A percentile compares a stretch with the other conserved stretches of the same genome.
Evolutionary conservation across 2,113 vertebrate genomes (phyloP).

Genomic region (Chamaea fasciata): DNA sequence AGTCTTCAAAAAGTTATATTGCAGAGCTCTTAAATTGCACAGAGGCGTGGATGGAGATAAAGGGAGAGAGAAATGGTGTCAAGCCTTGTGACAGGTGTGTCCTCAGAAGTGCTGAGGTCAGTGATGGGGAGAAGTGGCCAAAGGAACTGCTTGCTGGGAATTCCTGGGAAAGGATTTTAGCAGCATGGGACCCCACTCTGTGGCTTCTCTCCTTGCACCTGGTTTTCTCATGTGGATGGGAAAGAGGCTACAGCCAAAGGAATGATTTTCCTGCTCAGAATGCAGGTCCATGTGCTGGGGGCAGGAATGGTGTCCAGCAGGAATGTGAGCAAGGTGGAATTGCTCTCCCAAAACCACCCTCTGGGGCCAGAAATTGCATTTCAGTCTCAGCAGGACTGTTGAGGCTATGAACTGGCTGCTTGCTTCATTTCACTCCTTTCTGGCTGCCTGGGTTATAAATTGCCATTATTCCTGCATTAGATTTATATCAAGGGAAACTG

Average conservation of each 20-base stretch:
- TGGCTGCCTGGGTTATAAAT: constrained; percentile 15
- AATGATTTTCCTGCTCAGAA: accelerated
- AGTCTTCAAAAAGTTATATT: neutral
- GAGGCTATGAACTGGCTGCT: neutral
- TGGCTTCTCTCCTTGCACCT: neutral
- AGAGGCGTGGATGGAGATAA: neutral
- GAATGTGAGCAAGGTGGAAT: neutral
- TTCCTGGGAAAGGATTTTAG: neutral
- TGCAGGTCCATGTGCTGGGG: neutral
- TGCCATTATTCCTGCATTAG: neutral
- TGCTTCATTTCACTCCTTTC: neutral
- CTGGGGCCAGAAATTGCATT: neutral
- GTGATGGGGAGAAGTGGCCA: neutral
- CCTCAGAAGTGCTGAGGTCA: neutral
- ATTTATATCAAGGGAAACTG: neutral
- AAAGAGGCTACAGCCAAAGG: neutral
- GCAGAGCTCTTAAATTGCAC: neutral
- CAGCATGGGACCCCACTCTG: neutral
- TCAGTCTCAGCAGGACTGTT: neutral
- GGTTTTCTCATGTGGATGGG: neutral
- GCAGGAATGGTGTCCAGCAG: neutral
- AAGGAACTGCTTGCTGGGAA: neutral
- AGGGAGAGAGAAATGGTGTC: neutral
- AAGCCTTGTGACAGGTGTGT: accelerated
- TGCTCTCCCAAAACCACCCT: neutral